These are phyloP conservation scores for Charaxes varanes DNA, from an alignment of 1,140 invertebrate species.

Conservation along the genomic window DNA sequence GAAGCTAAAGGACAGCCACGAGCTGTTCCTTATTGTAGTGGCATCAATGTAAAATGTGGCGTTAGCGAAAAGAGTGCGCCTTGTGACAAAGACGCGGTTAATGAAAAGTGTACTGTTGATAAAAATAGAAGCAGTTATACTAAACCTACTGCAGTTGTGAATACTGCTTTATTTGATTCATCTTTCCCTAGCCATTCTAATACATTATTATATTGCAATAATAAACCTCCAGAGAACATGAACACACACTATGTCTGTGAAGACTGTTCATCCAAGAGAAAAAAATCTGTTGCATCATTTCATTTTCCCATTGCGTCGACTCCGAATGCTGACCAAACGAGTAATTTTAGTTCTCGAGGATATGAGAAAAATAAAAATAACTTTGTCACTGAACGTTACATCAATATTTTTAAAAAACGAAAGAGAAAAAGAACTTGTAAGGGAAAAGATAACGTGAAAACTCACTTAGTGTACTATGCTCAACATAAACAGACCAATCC, in stretches of 20 bases:
- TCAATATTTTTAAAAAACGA: slow-evolving; percentile 22
- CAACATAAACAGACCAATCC: slow-evolving; percentile 22
- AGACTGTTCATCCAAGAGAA: slow-evolving; percentile 13
- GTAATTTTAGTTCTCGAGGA: background rate
- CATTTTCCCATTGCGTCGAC: slow-evolving; percentile 13
- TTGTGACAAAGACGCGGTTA: slow-evolving; percentile 1
- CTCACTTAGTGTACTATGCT: slow-evolving; percentile 47
- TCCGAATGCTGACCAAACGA: background rate
- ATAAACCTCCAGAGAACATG: slow-evolving; percentile 2
- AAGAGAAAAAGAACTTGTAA: slow-evolving; percentile 25
- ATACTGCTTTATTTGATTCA: slow-evolving; percentile 8
- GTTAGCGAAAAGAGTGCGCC: too few relatives aligned
- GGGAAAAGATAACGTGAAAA: slow-evolving; percentile 27
- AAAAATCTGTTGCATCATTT: slow-evolving; percentile 28
- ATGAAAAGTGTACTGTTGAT: too few relatives aligned
- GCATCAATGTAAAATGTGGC: too few relatives aligned
- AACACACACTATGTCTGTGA: slow-evolving; percentile 7
- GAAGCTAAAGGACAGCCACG: slow-evolving; percentile 15
- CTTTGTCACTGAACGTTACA: slow-evolving; percentile 5
- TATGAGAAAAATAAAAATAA: background rate
- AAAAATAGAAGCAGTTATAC: too few relatives aligned
- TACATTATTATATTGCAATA: slow-evolving; percentile 10
- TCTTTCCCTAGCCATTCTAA: slow-evolving; percentile 5
- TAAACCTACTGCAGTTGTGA: slow-evolving; percentile 10
- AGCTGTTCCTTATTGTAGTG: too few relatives aligned